Evolutionary conservation across 2,797 vertebrate species (phyloP), one percentile per base, ranked within the genome.

Genomic region (Odontamblyopus rebecca): DNA sequence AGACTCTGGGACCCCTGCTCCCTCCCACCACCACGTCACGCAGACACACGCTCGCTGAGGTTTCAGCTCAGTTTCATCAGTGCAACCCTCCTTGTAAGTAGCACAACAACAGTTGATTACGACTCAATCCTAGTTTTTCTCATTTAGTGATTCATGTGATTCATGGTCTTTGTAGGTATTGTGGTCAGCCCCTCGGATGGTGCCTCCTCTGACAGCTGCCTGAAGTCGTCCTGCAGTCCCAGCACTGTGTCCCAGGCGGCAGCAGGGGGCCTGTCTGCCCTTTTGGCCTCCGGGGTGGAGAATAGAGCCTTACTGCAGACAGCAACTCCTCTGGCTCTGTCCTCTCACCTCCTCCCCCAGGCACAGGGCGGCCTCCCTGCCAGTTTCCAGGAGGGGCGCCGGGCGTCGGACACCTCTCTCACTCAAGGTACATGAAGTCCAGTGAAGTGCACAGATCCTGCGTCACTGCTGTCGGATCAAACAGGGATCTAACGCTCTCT

Each of bases 321-420:
- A 61, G 92, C 93, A 60, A 90, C 93, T 0, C 90, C 95, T 0
- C 93, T 96, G 74, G 85, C 94, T 27, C 94, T 96, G 82, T 97
- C 95, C 6, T 95, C 95, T 38, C 94, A 96, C 84, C 93, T 96
- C 0, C 91, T 95, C 67, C 92, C 96, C 64, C 95, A 95, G 86
- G 89, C 92, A 38, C 96, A 94, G 88, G 93, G 93, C 68, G 93
- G 93, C 77, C 89, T 93, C 61, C 94, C 94, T 11, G 93, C 92
- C 61, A 92, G 92, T 81, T 99, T 98, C 89, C 97, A 98, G 90
- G 97, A 99, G 85, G 97, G 97, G 30, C 95, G 97, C 51, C 86
- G 97, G 79, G 97, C 97, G 0, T 99, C 97, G 0, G 97, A 99
- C 90, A 99, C 97, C 75, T 98, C 96, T 48, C 95, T 99, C 82